Evolutionary conservation across 2,888 invertebrate species (phyloP), one percentile per base, ranked within the genome.

Genomic region (Agrotis segetum): DNA sequence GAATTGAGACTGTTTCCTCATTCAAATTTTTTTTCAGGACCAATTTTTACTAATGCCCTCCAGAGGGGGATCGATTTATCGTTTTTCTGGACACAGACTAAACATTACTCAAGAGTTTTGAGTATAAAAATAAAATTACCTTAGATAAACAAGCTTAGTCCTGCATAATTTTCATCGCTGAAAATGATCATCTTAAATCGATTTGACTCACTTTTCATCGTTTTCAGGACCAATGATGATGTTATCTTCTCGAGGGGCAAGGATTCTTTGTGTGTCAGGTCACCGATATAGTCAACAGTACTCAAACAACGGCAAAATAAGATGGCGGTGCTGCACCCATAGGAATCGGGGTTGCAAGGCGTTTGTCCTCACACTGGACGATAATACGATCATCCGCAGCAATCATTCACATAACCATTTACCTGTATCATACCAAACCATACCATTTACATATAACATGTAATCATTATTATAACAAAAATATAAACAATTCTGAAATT

Each of bases 271-370:
- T 1, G 13, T 50, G 1, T 63, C 50, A 17, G 89, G 91, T 0
- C 88, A 85, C 74, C 87, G 88, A 60, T 92, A 88, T 70, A 85
- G 87, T 40, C 82, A 86, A n/a, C 90, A 91, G 6, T 84, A 87
- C 2, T 76, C 69, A 11, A 79, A 79, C 0, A 84, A 84, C 0
- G 56, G 66, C n/a, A 87, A 85, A 64, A 80, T 74, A 0, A 71
- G 87, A 16, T 90, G 90, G 90, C 86, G 81, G 65, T 90, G 90
- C 56, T 84, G 85, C 3, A 88, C 87, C 1, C 87, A 88, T 66
- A 79, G 84, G 53, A 73, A 79, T 50, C 80, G 74, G 17, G 86
- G 87, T 1, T 90, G 90, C 71, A 71, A 75, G 5, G 89, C 90
- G 2, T 62, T 74, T 1, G 61, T 92, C 3, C 76, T 80, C 21